A percentile compares a stretch with the other conserved stretches of the same genome.
Evolutionary conservation across 1,140 invertebrate species (phyloP).

Genomic region (Thaumetopoea pityocampa): DNA sequence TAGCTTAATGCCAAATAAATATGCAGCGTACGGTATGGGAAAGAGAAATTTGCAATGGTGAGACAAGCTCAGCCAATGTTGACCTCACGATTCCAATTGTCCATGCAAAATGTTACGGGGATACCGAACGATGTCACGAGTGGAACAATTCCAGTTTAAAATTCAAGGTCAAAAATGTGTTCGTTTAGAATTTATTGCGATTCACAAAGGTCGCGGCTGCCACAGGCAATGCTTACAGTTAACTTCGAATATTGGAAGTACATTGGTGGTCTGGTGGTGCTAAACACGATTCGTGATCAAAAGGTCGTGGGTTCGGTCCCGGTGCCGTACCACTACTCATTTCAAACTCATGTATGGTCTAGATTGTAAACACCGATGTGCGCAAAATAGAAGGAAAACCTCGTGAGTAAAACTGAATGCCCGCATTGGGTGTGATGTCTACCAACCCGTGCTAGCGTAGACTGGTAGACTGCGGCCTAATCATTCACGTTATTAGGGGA

Average conservation of each 20-base stretch:
- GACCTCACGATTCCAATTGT: constrained; percentile 74
- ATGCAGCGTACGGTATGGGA: constrained; percentile 53
- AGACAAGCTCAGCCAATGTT: constrained; percentile 58
- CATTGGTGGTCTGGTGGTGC: too few relatives aligned
- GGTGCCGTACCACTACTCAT: too few relatives aligned
- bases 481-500: too few relatives aligned
- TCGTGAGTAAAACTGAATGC: too few relatives aligned
- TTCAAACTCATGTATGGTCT: too few relatives aligned
- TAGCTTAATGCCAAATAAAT: constrained; percentile 37
- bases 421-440: too few relatives aligned
- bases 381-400: too few relatives aligned
- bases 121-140: constrained; percentile 67
- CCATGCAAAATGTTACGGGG: constrained; percentile 67
- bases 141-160: constrained; percentile 57
- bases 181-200: constrained; percentile 13
- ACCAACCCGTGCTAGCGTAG: too few relatives aligned
- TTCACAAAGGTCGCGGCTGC: constrained; percentile 9
- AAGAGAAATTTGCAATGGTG: constrained; percentile 67
- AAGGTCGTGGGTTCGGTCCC: too few relatives aligned
- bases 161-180: constrained; percentile 64
- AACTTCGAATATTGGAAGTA: constrained; percentile 5
- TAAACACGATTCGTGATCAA: too few relatives aligned
- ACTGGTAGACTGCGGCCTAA: too few relatives aligned
- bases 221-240: constrained; percentile 8
- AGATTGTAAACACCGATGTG: too few relatives aligned